phyloP scores from a whole-genome alignment of 2,113 vertebrate genomes.

The Gobiocypris rarus region DNA sequence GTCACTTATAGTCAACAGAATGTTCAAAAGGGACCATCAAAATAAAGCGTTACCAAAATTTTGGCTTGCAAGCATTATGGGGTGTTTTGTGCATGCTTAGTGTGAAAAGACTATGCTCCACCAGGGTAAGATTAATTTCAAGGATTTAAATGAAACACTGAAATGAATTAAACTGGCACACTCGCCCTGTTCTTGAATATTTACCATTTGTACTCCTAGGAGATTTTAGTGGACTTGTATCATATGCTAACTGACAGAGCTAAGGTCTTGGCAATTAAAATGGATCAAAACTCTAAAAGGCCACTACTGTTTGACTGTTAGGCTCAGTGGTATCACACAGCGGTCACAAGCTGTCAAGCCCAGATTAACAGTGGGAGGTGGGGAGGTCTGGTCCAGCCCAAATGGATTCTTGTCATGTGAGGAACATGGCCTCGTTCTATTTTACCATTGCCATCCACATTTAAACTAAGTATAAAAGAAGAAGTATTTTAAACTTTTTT shows the following conservation, averaged over 20 bases:
- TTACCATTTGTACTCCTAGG: background rate
- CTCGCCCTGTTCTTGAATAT: background rate
- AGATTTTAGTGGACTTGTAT: slow-evolving; percentile 3
- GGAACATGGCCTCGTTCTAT: slow-evolving; percentile 19
- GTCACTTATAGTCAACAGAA: too few relatives aligned
- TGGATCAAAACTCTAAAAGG: slow-evolving; percentile 26
- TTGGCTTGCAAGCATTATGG: background rate
- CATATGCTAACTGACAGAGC: slow-evolving; percentile 13
- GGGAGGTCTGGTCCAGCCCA: background rate
- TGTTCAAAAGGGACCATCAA: too few relatives aligned
- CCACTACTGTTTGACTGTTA: slow-evolving; percentile 13
- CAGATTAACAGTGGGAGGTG: slow-evolving; percentile 50
- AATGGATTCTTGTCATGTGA: background rate
- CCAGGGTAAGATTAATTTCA: background rate
- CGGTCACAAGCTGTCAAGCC: slow-evolving; percentile 52
- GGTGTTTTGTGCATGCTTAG: slow-evolving; percentile 2
- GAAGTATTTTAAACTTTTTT: slow-evolving; percentile 38
- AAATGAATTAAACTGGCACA: background rate
- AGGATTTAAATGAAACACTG: slow-evolving; percentile 9
- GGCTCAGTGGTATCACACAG: slow-evolving; percentile 35
- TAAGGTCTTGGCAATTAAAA: slow-evolving; percentile 38
- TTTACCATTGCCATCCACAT: background rate
- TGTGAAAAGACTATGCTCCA: background rate
- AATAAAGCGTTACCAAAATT: too few relatives aligned
- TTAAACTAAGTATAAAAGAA: slow-evolving; percentile 23